These are phyloP conservation scores for Thamnophis elegans DNA, from an alignment of 2,797 vertebrate species.

Conservation along the genomic window DNA sequence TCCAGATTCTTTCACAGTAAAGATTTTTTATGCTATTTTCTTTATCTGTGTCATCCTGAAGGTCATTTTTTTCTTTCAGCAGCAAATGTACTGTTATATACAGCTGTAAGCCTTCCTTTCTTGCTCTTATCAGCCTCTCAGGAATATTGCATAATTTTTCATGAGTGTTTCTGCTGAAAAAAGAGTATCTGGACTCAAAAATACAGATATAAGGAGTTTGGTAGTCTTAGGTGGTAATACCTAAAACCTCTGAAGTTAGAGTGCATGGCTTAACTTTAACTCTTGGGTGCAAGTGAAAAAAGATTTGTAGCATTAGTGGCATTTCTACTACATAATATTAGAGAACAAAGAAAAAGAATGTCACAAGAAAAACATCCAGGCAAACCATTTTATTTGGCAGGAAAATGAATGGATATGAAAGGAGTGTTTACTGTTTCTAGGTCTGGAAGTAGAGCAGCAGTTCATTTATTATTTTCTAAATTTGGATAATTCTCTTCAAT, in stretches of 20 bases:
- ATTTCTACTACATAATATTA: constrained; percentile 24
- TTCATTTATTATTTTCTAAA: neutral
- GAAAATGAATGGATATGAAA: neutral
- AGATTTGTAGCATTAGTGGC: constrained; percentile 42
- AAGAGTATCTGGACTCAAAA: constrained; percentile 30
- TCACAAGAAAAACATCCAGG: neutral
- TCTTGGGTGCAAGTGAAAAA: constrained; percentile 41
- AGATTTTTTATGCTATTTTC: constrained; percentile 1
- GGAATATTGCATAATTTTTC: constrained; percentile 38
- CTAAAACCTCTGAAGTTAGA: constrained; percentile 52
- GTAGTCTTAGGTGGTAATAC: constrained; percentile 55
- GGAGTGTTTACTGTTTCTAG: neutral
- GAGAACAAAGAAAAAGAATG: constrained; percentile 26
- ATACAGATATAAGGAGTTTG: constrained; percentile 40
- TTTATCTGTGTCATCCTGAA: constrained; percentile 38
- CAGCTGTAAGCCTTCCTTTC: constrained; percentile 17
- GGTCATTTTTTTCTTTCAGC: constrained; percentile 11
- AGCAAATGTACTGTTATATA: constrained; percentile 11
- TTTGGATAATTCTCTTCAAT: neutral
- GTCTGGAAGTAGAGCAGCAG: neutral
- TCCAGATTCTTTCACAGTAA: constrained; percentile 17
- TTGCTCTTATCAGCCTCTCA: constrained; percentile 24
- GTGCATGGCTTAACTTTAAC: constrained; percentile 49
- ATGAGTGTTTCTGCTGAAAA: constrained; percentile 39
- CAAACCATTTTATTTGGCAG: neutral